Base-by-base conservation (phyloP, 30 jellyfish, hydroid and myxozoan species). In the Mastigias papua region DNA sequence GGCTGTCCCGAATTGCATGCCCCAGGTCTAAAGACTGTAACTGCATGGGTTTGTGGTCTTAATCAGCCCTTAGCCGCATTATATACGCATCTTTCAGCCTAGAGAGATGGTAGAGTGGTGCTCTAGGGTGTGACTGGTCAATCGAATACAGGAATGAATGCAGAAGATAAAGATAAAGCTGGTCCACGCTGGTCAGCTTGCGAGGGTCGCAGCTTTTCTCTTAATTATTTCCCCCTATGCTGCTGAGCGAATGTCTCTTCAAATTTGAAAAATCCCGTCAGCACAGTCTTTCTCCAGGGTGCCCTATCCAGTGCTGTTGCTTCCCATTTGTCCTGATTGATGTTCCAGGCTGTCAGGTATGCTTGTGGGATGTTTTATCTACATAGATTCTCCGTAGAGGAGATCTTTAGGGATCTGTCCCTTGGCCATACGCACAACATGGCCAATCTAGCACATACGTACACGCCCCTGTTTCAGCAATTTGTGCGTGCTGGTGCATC, bases 31-130 rank as follows among this genome's bases (percentile, higher is more conserved):
- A n/a, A n/a, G n/a, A n/a, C n/a, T n/a, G n/a, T n/a, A n/a, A n/a
- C n/a, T n/a, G n/a, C n/a, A n/a, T n/a, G n/a, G n/a, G n/a, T n/a
- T n/a, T n/a, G n/a, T n/a, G n/a, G n/a, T n/a, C n/a, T n/a, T n/a
- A n/a, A n/a, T n/a, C n/a, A n/a, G n/a, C n/a, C n/a, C n/a, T n/a
- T n/a, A n/a, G n/a, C n/a, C n/a, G n/a, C n/a, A n/a, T n/a, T n/a
- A n/a, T n/a, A n/a, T 42, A 42, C 81, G 86, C 86, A 34, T 30
- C 81, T 70, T 10, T 73, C 86, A 42, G 27, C 22, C 86, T 46
- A 20, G 28, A 27, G 22, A 42, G 86, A 73, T 29, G 16, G 33
- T 42, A 27, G 28, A 19, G 76, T 17, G 0, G 72, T 69, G 72
- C 72, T 21, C 33, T 60, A 7, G 28, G 74, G 76, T 33, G 86